Percentiles rank a stretch among this genome's conserved stretches.
These are phyloP conservation scores for Spodoptera litura DNA, from an alignment of 1,140 invertebrate species.

Conservation along the genomic window DNA sequence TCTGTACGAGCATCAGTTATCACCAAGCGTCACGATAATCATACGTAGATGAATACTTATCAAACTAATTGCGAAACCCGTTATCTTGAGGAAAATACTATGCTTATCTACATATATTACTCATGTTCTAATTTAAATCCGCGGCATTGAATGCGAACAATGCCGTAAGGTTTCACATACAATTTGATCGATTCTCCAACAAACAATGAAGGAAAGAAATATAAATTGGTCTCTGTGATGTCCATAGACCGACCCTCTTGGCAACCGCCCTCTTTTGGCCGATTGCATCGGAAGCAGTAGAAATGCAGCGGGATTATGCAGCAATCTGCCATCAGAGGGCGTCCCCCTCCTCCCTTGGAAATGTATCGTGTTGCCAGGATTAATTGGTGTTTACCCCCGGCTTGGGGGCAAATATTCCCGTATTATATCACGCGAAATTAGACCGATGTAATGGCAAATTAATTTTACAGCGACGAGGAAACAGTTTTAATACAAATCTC, in stretches of 20 bases:
- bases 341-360: conserved; percentile 56
- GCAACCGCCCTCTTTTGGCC: conserved; percentile 62
- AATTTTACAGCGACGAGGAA: conserved; percentile 62
- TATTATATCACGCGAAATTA: conserved; percentile 78
- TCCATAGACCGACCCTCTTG: conserved; percentile 51
- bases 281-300: conserved; percentile 79
- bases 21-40: not conserved
- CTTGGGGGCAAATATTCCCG: conserved; percentile 70
- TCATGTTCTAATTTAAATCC: conserved; percentile 7
- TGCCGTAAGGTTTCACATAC: conserved; percentile 34
- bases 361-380: conserved; percentile 79
- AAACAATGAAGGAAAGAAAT: conserved; percentile 70
- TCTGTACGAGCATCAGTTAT: not conserved
- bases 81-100: conserved; percentile 4
- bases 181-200: conserved; percentile 60
- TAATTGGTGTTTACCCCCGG: conserved; percentile 72
- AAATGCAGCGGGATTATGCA: conserved; percentile 81
- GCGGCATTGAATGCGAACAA: conserved; percentile 1
- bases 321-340: conserved; percentile 73
- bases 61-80: not conserved
- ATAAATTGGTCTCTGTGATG: conserved; percentile 64
- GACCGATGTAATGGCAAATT: conserved; percentile 80
- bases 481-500: conserved; percentile 52
- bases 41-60: not conserved
- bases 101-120: not conserved